Base-by-base conservation (phyloP, 2,113 vertebrate genomes). In the Cricetomys ansorgei region DNA sequence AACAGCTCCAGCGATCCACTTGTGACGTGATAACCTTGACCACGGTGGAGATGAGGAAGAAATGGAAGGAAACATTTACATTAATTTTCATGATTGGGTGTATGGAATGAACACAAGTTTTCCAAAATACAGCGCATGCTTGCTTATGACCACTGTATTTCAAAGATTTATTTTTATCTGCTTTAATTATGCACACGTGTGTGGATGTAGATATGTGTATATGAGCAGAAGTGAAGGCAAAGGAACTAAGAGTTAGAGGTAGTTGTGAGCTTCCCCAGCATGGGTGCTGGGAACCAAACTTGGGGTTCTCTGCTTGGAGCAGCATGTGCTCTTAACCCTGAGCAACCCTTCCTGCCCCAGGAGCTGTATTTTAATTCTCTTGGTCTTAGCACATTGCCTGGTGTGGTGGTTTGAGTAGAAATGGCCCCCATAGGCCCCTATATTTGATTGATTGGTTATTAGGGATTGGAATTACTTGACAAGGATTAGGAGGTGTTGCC, bases 21-120 rank as follows among this genome's bases (percentile, higher is more conserved):
- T 50, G 37, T 31, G n/a, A 70, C 79, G 19, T 75, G 75, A 81
- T 65, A 70, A 83, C 23, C 37, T 91, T 91, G 25, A n/a, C 64
- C 27, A 45, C 19, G 17, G 17, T 55, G 15, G 48, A 94, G 62
- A 45, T 7, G 91, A 92, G 37, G 45, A 75, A 53, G n/a, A 80
- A 62, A 90, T 7, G 27, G 16, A 79, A 95, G 91, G 55, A 97
- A 93, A 91, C 73, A 45, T 65, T 83, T 48, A 64, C 16, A 3
- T 69, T 19, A 25, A 13, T 81, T 96, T 94, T 85, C 91, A 84
- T 21, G 34, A 79, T 37, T 76, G 50, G 19, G 37, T 27, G 2
- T 53, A 31, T n/a, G 75, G 15, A 10, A 79, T n/a, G 19, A 87
- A 27, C 76, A 53, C 48, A 85, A 79, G 77, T 0, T 77, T 89